These are phyloP conservation scores for Eupsilia transversa DNA, from an alignment of 2,888 invertebrate genomes.

Conservation along the genomic window DNA sequence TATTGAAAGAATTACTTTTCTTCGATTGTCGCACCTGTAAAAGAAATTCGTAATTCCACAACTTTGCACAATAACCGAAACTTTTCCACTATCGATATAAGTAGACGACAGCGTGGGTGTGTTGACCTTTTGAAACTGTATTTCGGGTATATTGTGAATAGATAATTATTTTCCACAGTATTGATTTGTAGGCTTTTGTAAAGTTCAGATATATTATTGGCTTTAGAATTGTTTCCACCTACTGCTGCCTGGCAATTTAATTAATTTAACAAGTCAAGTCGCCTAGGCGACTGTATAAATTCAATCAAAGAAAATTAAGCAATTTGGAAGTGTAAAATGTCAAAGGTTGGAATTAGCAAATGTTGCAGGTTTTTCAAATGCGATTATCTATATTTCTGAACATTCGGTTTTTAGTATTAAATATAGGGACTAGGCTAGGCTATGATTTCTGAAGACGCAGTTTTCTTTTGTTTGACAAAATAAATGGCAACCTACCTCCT, in stretches of 20 bases:
- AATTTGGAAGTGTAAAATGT: constrained; percentile 1
- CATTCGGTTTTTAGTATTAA: no score
- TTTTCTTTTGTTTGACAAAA: no score
- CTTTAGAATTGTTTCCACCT: background rate
- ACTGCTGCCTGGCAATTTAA: background rate
- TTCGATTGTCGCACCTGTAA: background rate
- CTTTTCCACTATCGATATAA: background rate
- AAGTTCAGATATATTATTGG: constrained; percentile 7
- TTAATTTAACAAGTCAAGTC: background rate
- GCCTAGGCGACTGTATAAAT: background rate
- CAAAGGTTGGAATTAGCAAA: background rate
- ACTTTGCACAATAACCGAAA: background rate
- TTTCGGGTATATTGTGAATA: background rate
- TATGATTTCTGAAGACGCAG: background rate
- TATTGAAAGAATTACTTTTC: background rate
- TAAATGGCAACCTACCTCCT: background rate
- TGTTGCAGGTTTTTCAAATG: no score
- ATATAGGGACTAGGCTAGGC: background rate
- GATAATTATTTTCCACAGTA: background rate
- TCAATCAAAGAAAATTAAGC: background rate
- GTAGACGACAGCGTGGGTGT: background rate
- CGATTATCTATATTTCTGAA: background rate
- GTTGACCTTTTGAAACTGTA: background rate
- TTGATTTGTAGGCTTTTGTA: constrained; percentile 2
- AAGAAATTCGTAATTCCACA: background rate